Conservation (phyloP, 2,888 invertebrate species). For the Quadriops clusia region DNA sequence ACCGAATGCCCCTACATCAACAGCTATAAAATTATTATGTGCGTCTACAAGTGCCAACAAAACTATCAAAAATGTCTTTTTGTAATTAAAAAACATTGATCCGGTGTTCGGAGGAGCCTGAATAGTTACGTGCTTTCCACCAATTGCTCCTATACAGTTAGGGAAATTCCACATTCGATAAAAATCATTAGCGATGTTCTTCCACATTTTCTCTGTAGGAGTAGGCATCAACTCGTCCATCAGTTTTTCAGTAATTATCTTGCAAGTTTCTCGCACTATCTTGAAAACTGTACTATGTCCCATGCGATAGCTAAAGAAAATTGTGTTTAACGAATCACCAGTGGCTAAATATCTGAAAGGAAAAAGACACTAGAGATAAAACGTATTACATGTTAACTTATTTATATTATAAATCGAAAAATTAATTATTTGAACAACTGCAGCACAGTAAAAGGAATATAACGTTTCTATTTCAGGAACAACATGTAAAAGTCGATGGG, state of each 20-base stretch:
- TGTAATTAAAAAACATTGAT: slow-evolving; percentile 9
- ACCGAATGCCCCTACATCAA: slow-evolving; percentile 8
- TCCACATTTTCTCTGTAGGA: slow-evolving; percentile 3
- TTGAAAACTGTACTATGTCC: slow-evolving; percentile 14
- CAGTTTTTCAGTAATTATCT: slow-evolving; percentile 7
- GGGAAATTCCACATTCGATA: slow-evolving; percentile 7
- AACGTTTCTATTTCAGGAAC: slow-evolving; percentile 7
- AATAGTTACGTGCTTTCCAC: slow-evolving; percentile 9
- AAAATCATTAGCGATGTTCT: slow-evolving; percentile 3
- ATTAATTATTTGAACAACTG: too few relatives aligned
- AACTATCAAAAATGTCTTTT: slow-evolving; percentile 8
- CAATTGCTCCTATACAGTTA: slow-evolving; percentile 6
- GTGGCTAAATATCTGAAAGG: slow-evolving; percentile 18
- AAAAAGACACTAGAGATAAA: too few relatives aligned
- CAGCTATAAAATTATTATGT: slow-evolving; percentile 8
- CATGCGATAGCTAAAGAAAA: slow-evolving; percentile 16
- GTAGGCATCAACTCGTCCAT: slow-evolving; percentile 2
- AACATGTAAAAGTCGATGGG: slow-evolving; percentile 12
- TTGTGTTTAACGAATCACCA: slow-evolving; percentile 18
- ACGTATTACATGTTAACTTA: too few relatives aligned
- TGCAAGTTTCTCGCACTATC: slow-evolving; percentile 15
- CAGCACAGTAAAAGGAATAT: too few relatives aligned
- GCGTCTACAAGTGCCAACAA: slow-evolving; percentile 7
- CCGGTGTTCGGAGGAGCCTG: slow-evolving; percentile 7
- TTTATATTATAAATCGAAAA: too few relatives aligned